These are phyloP conservation scores for Callithrix jacchus DNA, from an alignment of 2,113 vertebrate species.

Conservation along the genomic window DNA sequence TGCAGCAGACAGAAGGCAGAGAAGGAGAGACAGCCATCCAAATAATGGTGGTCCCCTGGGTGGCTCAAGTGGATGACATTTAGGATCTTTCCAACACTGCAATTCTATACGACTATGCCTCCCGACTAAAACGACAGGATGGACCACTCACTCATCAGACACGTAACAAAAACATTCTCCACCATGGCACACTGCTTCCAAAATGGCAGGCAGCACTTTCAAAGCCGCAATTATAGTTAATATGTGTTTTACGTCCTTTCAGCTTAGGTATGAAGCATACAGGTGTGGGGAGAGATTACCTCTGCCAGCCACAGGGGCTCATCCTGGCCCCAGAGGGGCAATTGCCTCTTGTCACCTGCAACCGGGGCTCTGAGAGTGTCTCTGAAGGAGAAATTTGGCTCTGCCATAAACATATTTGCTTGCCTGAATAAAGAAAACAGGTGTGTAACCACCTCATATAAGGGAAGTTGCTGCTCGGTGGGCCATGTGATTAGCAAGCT, in stretches of 20 bases:
- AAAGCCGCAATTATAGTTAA: background rate
- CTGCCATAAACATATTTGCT: background rate
- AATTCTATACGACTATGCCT: background rate
- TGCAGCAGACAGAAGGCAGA: background rate
- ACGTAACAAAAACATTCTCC: background rate
- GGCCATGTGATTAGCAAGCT: slow-evolving; percentile 35
- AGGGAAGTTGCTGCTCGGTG: background rate
- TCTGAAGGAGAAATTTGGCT: slow-evolving; percentile 51
- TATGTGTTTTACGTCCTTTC: background rate
- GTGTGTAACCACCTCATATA: slow-evolving; percentile 35
- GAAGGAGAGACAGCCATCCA: background rate
- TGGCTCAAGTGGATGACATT: background rate
- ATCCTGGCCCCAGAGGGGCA: background rate
- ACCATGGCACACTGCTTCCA: background rate
- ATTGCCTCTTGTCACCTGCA: slow-evolving; percentile 11
- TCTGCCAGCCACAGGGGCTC: background rate
- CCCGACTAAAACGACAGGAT: background rate
- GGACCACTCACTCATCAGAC: background rate
- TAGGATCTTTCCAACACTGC: background rate
- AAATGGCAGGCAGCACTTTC: background rate
- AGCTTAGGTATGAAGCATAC: background rate
- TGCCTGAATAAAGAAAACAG: slow-evolving; percentile 56
- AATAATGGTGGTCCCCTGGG: background rate
- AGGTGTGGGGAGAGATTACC: slow-evolving; percentile 43
- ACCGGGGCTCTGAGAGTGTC: background rate